Evolutionary conservation across 2,113 vertebrate species (phyloP).

Genomic region (Paradoxurus hermaphroditus): DNA sequence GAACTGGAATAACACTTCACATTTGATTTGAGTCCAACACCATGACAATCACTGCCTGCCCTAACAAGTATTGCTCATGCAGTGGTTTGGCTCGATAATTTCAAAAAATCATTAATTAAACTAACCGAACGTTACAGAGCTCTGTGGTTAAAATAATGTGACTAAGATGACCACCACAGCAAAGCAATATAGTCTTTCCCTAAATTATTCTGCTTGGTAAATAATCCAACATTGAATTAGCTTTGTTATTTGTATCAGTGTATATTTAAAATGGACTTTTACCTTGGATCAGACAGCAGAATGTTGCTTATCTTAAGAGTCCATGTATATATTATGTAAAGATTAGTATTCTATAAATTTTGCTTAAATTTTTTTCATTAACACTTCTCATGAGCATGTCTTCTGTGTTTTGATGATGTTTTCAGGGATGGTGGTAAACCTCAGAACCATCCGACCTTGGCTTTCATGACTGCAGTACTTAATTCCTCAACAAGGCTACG

Average conservation of each 20-base stretch:
- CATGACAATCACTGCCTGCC: not conserved
- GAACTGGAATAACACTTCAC: not conserved
- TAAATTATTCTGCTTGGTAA: not conserved
- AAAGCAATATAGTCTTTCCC: not conserved
- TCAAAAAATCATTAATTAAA: not conserved
- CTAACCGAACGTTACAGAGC: not conserved
- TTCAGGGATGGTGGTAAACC: slow-evolving; percentile 89
- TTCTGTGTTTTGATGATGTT: slow-evolving; percentile 80
- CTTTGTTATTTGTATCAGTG: not conserved
- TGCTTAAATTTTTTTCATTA: not conserved
- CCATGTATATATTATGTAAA: not conserved
- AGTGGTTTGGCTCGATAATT: not conserved
- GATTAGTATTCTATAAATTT: not conserved
- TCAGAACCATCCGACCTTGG: slow-evolving; percentile 84
- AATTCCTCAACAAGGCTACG: slow-evolving; percentile 87
- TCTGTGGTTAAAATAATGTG: not conserved
- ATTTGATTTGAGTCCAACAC: not conserved
- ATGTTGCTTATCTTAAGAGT: not conserved
- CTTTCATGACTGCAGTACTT: slow-evolving; percentile 89
- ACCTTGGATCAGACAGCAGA: not conserved
- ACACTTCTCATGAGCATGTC: not conserved
- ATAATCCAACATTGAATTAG: not conserved
- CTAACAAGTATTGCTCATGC: not conserved
- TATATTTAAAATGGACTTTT: not conserved
- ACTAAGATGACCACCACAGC: not conserved